Percentiles rank a stretch among this genome's conserved stretches.
Evolutionary conservation across 2,797 vertebrate species (phyloP).

Genomic region (Coregonus ussuriensis): DNA sequence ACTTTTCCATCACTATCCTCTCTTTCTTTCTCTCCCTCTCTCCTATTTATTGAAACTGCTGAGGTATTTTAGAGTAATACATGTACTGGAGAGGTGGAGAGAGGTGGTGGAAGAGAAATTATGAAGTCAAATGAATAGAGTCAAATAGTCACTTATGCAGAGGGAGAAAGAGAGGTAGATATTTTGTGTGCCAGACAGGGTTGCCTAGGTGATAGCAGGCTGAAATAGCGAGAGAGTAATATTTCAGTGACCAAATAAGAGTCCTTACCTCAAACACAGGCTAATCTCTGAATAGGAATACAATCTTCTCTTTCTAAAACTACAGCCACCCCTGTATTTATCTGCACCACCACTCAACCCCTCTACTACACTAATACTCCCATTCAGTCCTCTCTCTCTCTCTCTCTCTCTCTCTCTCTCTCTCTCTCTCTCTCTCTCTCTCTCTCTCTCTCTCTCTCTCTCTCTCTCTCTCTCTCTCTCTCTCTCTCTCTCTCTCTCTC

Average conservation of each 20-base stretch:
- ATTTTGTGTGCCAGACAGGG: neutral
- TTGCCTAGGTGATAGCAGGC: slow-evolving; percentile 14
- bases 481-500: no score
- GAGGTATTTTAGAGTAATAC: neutral
- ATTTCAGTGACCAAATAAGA: no score
- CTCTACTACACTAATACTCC: no score
- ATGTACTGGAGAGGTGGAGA: slow-evolving; percentile 11
- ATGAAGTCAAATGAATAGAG: slow-evolving; percentile 4
- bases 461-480: no score
- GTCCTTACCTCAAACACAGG: slow-evolving; percentile 44
- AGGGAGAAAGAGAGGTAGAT: neutral
- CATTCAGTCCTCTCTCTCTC: slow-evolving; percentile 16
- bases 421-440: no score
- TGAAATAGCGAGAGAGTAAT: slow-evolving; percentile 4
- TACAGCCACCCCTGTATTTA: slow-evolving; percentile 13
- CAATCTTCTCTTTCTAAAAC: slow-evolving; percentile 50
- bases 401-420: slow-evolving; percentile 16
- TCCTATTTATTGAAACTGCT: neutral
- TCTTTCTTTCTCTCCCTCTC: neutral
- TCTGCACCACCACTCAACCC: slow-evolving; percentile 31
- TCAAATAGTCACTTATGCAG: slow-evolving; percentile 25
- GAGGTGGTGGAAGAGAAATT: slow-evolving; percentile 17
- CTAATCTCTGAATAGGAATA: slow-evolving; percentile 52
- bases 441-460: no score
- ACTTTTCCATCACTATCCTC: slow-evolving; percentile 28